These are phyloP conservation scores for Pterocles burchelli DNA, from an alignment of 2,113 vertebrate species.

Conservation along the genomic window DNA sequence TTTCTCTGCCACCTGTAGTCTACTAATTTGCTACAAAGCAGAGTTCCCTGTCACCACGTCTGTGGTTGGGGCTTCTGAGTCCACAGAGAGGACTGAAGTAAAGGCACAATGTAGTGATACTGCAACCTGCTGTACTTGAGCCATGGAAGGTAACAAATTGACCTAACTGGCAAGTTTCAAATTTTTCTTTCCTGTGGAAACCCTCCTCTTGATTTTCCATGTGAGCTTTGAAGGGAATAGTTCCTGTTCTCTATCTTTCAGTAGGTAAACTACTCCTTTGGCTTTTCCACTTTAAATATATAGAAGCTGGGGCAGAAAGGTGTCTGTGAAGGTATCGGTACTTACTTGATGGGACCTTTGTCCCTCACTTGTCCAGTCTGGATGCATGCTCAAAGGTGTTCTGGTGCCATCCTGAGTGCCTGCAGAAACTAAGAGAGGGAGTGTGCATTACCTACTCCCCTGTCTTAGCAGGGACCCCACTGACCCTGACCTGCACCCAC, in stretches of 20 bases:
- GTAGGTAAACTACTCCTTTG: background rate
- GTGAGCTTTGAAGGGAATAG: background rate
- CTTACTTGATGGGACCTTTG: background rate
- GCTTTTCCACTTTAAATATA: background rate
- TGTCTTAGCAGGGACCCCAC: background rate
- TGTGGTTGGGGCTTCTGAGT: background rate
- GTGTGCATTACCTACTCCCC: fast-evolving
- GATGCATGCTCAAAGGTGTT: background rate
- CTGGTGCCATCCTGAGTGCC: background rate
- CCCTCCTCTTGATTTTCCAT: background rate
- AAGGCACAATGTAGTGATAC: background rate
- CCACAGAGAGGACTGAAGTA: background rate
- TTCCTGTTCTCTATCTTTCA: background rate
- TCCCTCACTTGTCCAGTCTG: background rate
- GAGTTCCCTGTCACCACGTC: background rate
- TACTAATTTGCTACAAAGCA: background rate
- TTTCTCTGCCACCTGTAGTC: background rate
- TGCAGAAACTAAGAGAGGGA: background rate
- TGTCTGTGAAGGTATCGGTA: background rate
- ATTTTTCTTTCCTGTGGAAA: background rate
- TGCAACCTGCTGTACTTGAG: background rate
- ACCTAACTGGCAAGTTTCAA: background rate
- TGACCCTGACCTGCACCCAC: background rate
- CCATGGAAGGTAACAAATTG: background rate
- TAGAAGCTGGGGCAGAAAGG: background rate